Conservation (phyloP, 2,888 invertebrate genomes). For the Eucriotettix oculatus region DNA sequence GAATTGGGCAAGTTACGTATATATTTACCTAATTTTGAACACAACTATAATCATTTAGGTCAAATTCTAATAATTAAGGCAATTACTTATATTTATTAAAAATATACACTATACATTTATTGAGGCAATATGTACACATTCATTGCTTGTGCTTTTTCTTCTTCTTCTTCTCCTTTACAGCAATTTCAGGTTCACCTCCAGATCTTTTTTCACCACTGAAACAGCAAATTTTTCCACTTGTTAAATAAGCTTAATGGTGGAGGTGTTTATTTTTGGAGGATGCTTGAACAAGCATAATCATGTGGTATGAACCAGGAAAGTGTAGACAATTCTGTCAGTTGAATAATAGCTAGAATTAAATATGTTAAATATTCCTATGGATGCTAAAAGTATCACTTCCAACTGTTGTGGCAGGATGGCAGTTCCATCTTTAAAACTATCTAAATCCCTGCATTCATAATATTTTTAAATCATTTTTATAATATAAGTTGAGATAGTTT, state of each 20-base stretch:
- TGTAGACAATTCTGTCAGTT: not conserved
- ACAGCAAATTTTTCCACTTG: not conserved
- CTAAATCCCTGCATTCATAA: not conserved
- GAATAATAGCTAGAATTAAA: not conserved
- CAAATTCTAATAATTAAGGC: too few species aligned
- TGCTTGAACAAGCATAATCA: too few species aligned
- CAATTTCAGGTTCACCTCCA: constrained; percentile 11
- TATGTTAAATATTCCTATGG: not conserved
- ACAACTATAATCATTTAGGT: too few species aligned
- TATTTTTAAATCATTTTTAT: too few species aligned
- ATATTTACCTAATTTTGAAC: too few species aligned
- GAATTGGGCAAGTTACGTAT: too few species aligned
- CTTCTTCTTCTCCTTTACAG: constrained; percentile 8
- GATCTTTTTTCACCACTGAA: constrained; percentile 23
- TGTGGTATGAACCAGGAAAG: too few species aligned
- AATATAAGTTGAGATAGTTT: too few species aligned
- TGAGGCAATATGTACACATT: not conserved
- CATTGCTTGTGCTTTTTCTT: constrained; percentile 4
- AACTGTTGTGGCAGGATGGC: not conserved
- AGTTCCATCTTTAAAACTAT: not conserved
- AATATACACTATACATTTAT: not conserved
- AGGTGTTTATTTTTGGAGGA: not conserved
- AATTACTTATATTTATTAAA: too few species aligned
- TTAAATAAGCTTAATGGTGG: not conserved
- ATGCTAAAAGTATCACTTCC: too few species aligned